These are phyloP conservation scores for Arrhamphus sclerolepis DNA, from an alignment of 2,797 vertebrate genomes.

Conservation along the genomic window DNA sequence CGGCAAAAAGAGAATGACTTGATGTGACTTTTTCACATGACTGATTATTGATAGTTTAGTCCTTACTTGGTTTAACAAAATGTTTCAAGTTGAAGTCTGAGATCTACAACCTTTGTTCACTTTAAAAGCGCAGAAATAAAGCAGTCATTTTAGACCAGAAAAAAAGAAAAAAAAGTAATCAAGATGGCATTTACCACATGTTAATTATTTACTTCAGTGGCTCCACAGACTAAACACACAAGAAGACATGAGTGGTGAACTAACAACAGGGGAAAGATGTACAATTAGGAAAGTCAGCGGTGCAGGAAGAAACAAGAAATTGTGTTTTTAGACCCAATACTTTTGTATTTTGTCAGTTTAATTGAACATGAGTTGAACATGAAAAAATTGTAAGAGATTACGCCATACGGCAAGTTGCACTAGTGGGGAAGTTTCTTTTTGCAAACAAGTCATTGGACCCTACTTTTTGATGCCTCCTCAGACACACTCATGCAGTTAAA, in stretches of 20 bases:
- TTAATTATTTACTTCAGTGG: constrained; percentile 63
- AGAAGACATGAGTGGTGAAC: constrained; percentile 54
- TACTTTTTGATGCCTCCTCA: constrained; percentile 11
- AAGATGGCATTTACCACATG: constrained; percentile 36
- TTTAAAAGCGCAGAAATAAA: constrained; percentile 16
- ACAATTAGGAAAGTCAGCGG: constrained; percentile 69
- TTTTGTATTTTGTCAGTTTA: constrained; percentile 58
- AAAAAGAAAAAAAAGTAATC: constrained; percentile 6
- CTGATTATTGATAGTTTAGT: constrained; percentile 5
- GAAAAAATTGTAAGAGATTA: constrained; percentile 42
- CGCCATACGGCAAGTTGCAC: constrained; percentile 9
- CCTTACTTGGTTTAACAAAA: constrained; percentile 22
- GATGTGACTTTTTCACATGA: too few species aligned
- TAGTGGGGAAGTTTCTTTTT: constrained; percentile 26
- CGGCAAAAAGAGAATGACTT: constrained; percentile 6
- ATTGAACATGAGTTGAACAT: constrained; percentile 67
- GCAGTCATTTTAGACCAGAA: constrained; percentile 15
- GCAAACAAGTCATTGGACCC: constrained; percentile 21
- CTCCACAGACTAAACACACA: constrained; percentile 56
- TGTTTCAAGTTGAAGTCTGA: constrained; percentile 18
- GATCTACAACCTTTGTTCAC: constrained; percentile 1
- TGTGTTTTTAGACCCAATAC: constrained; percentile 63
- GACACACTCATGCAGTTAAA: constrained; percentile 19
- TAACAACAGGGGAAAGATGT: constrained; percentile 62
- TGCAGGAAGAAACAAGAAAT: constrained; percentile 69